phyloP scores from a whole-genome alignment of 35 echinoderm and acorn worm genomes.

The Eucidaris tribuloides region DNA sequence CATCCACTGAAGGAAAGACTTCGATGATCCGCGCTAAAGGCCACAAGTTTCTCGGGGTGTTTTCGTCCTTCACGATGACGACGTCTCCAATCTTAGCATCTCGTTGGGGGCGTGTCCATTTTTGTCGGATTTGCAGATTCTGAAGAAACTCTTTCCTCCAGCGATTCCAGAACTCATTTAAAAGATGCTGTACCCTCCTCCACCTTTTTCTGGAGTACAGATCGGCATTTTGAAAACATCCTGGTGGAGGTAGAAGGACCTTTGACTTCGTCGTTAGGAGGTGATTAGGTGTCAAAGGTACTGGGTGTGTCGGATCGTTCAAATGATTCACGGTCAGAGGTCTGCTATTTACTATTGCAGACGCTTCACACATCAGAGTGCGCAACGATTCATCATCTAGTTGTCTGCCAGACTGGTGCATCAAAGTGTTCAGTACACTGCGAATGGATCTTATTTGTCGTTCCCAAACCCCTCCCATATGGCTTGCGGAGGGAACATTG shows the following conservation, averaged over 20 bases:
- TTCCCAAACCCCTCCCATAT: conserved; percentile 33
- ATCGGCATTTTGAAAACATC: conserved; percentile 10
- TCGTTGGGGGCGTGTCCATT: conserved; percentile 6
- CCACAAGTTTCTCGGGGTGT: conserved; percentile 42
- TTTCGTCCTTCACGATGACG: conserved; percentile 35
- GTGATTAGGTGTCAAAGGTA: conserved; percentile 72
- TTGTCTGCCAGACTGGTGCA: conserved; percentile 16
- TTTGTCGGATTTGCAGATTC: conserved; percentile 36
- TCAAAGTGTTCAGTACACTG: not conserved
- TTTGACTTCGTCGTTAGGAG: conserved; percentile 59
- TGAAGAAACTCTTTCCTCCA: conserved; percentile 72
- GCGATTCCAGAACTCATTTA: conserved; percentile 58
- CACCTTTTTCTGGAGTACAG: conserved; percentile 38
- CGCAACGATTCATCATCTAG: conserved; percentile 31
- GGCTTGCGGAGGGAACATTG: conserved; percentile 57
- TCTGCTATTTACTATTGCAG: conserved; percentile 48
- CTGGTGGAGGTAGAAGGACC: conserved; percentile 45
- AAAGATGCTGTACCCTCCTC: conserved; percentile 43
- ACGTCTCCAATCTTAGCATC: conserved; percentile 43
- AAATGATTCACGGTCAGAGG: conserved; percentile 44
- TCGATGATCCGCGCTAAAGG: conserved; percentile 16
- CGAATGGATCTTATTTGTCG: conserved; percentile 32
- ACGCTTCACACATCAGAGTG: conserved; percentile 66
- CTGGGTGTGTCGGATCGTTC: conserved; percentile 54
- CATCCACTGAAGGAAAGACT: not conserved